Percentiles rank a stretch among this genome's conserved stretches.
Conservation (phyloP, 37 sponge, comb jelly and placozoan genomes). For the Tethya wilhelma region DNA sequence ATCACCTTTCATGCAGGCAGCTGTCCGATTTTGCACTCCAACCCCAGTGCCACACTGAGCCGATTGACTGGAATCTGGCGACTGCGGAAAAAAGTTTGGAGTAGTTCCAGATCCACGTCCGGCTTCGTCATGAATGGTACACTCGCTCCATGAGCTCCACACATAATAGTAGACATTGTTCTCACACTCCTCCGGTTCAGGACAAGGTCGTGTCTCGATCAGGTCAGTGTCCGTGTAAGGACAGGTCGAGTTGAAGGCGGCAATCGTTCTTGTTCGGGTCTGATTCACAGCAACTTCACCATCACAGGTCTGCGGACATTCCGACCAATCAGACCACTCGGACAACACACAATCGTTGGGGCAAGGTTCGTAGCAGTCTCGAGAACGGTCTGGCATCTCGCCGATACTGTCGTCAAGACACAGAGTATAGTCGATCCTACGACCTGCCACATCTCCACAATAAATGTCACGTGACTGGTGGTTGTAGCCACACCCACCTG, state of each 20-base stretch:
- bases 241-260: background rate
- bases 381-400: background rate
- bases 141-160: conserved; percentile 21
- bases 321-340: conserved; percentile 38
- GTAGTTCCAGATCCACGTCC: background rate
- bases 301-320: conserved; percentile 22
- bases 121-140: background rate
- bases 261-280: background rate
- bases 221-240: conserved; percentile 1
- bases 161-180: background rate
- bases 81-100: background rate
- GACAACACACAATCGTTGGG: conserved; percentile 36
- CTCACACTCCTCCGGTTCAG: background rate
- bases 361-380: conserved; percentile 22
- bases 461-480: background rate
- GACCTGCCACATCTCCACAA: background rate
- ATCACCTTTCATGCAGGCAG: conserved; percentile 20
- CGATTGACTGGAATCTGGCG: background rate
- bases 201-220: conserved; percentile 5
- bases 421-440: background rate
- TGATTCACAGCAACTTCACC: background rate
- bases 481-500: conserved; percentile 10
- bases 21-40: conserved; percentile 11
- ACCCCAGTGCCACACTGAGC: too few relatives aligned
- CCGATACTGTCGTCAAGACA: too few relatives aligned